A percentile compares a stretch with the other conserved stretches of the same genome.
phyloP scores from a whole-genome alignment of 2,888 invertebrate species.

The Bhutanitis thaidina region DNA sequence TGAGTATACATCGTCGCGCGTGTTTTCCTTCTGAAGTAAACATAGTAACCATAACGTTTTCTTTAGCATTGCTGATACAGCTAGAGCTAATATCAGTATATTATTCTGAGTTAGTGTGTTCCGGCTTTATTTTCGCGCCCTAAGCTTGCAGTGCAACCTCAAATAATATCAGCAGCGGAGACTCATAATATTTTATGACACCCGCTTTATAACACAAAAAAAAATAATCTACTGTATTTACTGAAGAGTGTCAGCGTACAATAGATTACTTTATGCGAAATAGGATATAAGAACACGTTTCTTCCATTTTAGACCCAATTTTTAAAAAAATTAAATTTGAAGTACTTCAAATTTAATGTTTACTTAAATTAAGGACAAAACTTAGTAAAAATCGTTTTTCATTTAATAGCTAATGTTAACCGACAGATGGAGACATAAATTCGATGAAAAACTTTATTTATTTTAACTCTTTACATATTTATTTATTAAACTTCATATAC shows the following conservation, averaged over 20 bases:
- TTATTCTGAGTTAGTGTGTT: slow-evolving; percentile 36
- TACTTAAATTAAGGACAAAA: no score
- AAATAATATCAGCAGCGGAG: slow-evolving; percentile 55
- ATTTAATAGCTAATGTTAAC: no score
- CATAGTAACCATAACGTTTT: background rate
- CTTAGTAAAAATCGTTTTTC: no score
- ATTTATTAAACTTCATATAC: no score
- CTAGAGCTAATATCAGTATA: background rate
- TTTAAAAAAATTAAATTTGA: no score
- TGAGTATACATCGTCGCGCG: background rate
- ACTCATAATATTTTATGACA: slow-evolving; percentile 70
- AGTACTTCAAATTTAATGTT: no score
- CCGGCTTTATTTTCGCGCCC: slow-evolving; percentile 49
- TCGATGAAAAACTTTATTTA: no score
- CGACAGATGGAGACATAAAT: no score
- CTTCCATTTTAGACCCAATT: background rate
- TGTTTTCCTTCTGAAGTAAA: background rate
- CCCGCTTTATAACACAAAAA: slow-evolving; percentile 64
- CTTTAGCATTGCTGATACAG: background rate
- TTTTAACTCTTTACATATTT: no score
- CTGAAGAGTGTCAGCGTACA: slow-evolving; percentile 49
- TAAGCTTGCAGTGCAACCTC: slow-evolving; percentile 58
- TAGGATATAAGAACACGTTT: slow-evolving; percentile 38
- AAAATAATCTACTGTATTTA: slow-evolving; percentile 69
- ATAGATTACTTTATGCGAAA: slow-evolving; percentile 45